Conservation (phyloP, 2,797 vertebrate genomes). For the Danio aesculapii region DNA sequence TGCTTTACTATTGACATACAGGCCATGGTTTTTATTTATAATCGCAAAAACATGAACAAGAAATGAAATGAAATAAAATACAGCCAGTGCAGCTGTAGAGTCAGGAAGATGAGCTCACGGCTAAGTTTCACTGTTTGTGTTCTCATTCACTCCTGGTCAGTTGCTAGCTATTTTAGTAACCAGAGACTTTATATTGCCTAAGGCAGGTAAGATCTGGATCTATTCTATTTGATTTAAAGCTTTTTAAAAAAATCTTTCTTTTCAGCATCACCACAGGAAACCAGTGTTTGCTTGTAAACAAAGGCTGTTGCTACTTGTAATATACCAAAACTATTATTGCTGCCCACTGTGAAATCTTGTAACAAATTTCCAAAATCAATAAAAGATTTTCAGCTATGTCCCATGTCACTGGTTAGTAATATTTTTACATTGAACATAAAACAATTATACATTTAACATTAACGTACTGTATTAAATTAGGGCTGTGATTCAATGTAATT, state of each 20-base stretch:
- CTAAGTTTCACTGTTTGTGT: constrained; percentile 20
- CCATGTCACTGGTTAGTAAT: background rate
- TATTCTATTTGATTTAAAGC: constrained; percentile 28
- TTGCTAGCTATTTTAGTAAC: constrained; percentile 15
- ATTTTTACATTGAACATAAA: background rate
- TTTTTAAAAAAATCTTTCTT: background rate
- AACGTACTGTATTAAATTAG: background rate
- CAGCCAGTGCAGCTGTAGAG: background rate
- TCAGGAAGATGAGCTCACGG: background rate
- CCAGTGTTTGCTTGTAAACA: background rate
- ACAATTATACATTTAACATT: background rate
- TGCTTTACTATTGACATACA: background rate
- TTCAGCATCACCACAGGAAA: background rate
- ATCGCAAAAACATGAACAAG: background rate
- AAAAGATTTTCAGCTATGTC: constrained; percentile 5
- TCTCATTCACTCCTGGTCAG: constrained; percentile 18
- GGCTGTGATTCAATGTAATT: no score
- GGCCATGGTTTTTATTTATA: background rate
- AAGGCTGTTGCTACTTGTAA: background rate
- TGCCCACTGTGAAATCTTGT: background rate
- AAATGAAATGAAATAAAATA: background rate
- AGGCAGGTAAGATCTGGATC: constrained; percentile 25
- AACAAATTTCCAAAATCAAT: background rate
- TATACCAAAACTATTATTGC: background rate
- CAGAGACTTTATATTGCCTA: constrained; percentile 20